These are phyloP conservation scores for Acheta domesticus DNA, from an alignment of 2,888 invertebrate species.

Conservation along the genomic window DNA sequence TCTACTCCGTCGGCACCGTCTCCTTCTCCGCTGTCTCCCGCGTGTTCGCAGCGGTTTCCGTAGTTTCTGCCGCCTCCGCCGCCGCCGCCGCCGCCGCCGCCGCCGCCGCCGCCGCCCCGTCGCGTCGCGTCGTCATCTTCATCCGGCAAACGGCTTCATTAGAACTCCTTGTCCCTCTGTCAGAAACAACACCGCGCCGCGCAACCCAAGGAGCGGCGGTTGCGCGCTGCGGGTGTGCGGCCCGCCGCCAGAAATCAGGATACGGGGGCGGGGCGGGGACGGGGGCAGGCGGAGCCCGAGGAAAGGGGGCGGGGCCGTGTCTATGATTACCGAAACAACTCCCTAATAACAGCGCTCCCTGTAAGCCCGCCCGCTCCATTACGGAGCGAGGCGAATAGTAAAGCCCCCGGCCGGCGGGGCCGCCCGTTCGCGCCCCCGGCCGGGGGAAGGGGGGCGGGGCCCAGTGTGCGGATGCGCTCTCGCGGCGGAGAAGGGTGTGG, in stretches of 20 bases:
- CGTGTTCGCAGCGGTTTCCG: background rate
- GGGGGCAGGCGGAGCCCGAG: background rate
- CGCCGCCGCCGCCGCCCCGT: background rate
- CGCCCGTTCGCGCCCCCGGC: background rate
- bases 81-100: background rate
- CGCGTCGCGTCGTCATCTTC: background rate
- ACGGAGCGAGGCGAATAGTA: background rate
- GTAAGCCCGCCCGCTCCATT: slow-evolving; percentile 3
- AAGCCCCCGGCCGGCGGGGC: background rate
- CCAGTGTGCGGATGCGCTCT: background rate
- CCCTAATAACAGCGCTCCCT: background rate
- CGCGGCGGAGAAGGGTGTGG: background rate
- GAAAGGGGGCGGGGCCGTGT: background rate
- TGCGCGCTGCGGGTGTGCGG: too few relatives aligned
- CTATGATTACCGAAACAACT: slow-evolving; percentile 10
- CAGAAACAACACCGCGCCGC: background rate
- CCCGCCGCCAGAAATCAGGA: background rate
- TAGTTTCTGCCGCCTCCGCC: background rate
- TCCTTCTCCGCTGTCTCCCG: background rate
- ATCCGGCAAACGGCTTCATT: slow-evolving; percentile 9
- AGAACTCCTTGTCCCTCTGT: slow-evolving; percentile 18
- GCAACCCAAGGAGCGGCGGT: background rate
- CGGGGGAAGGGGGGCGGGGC: background rate
- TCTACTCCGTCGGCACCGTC: background rate
- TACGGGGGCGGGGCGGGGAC: background rate